A percentile compares a stretch with the other conserved stretches of the same genome.
These are phyloP conservation scores for Heterotilapia buettikoferi DNA, from an alignment of 2,113 vertebrate genomes.

Conservation along the genomic window DNA sequence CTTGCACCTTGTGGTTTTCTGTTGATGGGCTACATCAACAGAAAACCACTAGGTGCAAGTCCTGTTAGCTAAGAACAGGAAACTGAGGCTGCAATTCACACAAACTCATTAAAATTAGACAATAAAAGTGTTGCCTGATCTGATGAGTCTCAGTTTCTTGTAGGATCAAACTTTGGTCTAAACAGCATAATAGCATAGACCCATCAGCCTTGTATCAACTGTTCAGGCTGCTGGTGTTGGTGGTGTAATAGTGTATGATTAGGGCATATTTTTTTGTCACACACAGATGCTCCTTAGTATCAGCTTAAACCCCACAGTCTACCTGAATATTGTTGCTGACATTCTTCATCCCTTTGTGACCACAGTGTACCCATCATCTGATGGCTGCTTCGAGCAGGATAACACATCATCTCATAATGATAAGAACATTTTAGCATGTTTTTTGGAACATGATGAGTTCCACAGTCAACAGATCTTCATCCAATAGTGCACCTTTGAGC, in stretches of 20 bases:
- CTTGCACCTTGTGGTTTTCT: too few relatives aligned
- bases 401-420: not conserved
- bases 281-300: not conserved
- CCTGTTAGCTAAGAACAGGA: not conserved
- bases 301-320: not conserved
- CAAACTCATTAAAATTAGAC: not conserved
- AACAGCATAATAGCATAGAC: not conserved
- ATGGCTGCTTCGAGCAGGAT: not conserved
- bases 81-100: not conserved
- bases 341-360: not conserved
- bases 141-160: not conserved
- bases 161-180: not conserved
- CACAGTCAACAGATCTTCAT: not conserved
- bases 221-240: not conserved
- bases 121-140: not conserved
- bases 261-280: not conserved
- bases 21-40: not conserved
- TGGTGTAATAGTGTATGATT: not conserved
- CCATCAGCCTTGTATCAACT: not conserved
- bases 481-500: not conserved
- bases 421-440: not conserved
- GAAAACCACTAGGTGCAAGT: not conserved
- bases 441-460: not conserved
- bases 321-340: not conserved
- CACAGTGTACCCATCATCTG: not conserved